A percentile compares a stretch with the other conserved stretches of the same genome.
These are phyloP conservation scores for Conchocele bisecta DNA, from an alignment of 2,888 invertebrate species.

Conservation along the genomic window DNA sequence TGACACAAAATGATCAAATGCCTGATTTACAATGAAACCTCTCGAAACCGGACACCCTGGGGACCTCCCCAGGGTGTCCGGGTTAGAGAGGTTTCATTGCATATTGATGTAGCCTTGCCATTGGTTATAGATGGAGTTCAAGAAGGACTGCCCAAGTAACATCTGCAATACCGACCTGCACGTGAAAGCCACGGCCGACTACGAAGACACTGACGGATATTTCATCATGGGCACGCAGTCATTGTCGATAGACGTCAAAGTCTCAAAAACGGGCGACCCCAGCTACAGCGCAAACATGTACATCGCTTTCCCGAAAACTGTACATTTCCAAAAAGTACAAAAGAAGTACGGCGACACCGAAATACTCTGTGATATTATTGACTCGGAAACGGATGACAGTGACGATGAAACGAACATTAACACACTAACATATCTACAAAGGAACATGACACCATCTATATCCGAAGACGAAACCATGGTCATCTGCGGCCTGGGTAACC, in stretches of 20 bases:
- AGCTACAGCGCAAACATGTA: conserved; percentile 65
- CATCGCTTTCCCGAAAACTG: conserved; percentile 54
- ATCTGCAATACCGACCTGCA: conserved; percentile 61
- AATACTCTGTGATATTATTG: conserved; percentile 46
- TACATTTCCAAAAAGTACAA: conserved; percentile 47
- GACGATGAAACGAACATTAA: conserved; percentile 18
- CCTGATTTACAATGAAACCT: too few relatives aligned
- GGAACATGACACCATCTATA: conserved; percentile 27
- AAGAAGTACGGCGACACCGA: conserved; percentile 51
- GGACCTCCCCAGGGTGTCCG: too few relatives aligned
- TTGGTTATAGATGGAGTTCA: conserved; percentile 55
- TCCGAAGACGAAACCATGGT: conserved; percentile 42
- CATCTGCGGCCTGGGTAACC: conserved; percentile 52
- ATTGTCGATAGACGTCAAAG: conserved; percentile 54
- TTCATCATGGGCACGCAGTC: conserved; percentile 61
- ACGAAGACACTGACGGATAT: conserved; percentile 24
- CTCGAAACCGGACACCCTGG: too few relatives aligned
- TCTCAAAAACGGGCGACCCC: conserved; percentile 66
- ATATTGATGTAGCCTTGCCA: too few relatives aligned
- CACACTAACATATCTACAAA: background rate
- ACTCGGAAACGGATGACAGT: background rate
- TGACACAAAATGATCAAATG: too few relatives aligned
- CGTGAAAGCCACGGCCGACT: conserved; percentile 34
- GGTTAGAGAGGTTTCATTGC: too few relatives aligned
- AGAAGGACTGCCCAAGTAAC: conserved; percentile 61